phyloP scores from a whole-genome alignment of 2,113 vertebrate genomes.

The Cricetomys ansorgei region DNA sequence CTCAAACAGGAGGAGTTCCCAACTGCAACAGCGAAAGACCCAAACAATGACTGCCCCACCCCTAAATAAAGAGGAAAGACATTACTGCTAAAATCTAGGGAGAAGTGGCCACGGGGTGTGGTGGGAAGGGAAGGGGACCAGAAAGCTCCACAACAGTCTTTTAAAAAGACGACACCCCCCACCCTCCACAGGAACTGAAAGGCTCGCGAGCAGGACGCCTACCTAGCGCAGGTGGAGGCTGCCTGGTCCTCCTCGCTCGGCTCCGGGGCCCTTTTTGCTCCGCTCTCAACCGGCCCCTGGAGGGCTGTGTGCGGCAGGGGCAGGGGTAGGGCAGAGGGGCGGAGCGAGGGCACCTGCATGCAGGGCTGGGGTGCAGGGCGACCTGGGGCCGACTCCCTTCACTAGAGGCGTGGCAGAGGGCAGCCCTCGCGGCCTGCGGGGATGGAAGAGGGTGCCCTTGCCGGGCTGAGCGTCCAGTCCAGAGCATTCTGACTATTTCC shows the following conservation, averaged over 20 bases:
- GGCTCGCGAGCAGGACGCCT: constrained; percentile 69
- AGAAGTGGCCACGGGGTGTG: constrained; percentile 26
- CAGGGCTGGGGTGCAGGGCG: constrained; percentile 58
- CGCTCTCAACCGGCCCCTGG: constrained; percentile 63
- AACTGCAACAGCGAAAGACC: constrained; percentile 68
- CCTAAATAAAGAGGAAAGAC: constrained; percentile 77
- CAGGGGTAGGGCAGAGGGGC: constrained; percentile 58
- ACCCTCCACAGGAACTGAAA: constrained; percentile 60
- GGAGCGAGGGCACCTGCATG: constrained; percentile 69
- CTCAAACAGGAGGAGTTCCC: constrained; percentile 70
- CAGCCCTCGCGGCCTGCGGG: neutral
- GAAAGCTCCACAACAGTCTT: constrained; percentile 67
- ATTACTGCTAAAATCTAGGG: constrained; percentile 69
- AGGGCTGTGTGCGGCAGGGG: constrained; percentile 60
- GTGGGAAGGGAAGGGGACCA: neutral
- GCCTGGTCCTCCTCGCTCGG: constrained; percentile 49
- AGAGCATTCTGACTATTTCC: constrained; percentile 51
- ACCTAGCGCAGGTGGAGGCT: constrained; percentile 77
- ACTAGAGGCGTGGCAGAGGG: neutral
- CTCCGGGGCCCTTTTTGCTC: constrained; percentile 69
- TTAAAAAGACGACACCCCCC: constrained; percentile 48
- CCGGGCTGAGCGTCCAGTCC: neutral
- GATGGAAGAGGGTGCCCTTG: neutral
- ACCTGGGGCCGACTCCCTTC: neutral
- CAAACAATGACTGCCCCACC: constrained; percentile 72